Evolutionary conservation across 1,140 invertebrate species (phyloP).

Genomic region (Melipona quadrifasciata): DNA sequence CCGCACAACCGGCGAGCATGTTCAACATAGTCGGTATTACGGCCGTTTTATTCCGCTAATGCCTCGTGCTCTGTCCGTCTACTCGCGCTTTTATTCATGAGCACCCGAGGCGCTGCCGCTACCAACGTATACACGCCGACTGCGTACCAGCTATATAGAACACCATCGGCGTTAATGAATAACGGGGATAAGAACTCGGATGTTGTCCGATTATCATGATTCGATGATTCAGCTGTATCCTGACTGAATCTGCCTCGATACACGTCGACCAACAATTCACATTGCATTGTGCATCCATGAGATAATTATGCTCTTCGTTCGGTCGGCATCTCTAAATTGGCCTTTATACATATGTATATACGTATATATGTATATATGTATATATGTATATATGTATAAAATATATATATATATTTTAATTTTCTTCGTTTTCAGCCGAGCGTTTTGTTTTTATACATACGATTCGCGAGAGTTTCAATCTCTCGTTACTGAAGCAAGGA

Average conservation of each 20-base stretch:
- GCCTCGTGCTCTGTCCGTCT: constrained; percentile 58
- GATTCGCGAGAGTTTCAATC: no score
- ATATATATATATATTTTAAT: no score
- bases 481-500: no score
- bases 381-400: no score
- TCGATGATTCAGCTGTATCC: background rate
- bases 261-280: background rate
- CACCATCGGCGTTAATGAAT: constrained; percentile 52
- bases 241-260: background rate
- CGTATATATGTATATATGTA: no score
- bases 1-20: constrained; percentile 59
- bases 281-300: background rate
- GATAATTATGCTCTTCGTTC: background rate
- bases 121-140: constrained; percentile 1
- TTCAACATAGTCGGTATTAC: constrained; percentile 67
- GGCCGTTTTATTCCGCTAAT: constrained; percentile 66
- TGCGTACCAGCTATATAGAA: constrained; percentile 26
- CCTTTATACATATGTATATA: no score
- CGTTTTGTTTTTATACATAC: no score
- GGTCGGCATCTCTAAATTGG: background rate
- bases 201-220: constrained; percentile 9
- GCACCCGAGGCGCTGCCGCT: constrained; percentile 39
- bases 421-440: no score
- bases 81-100: constrained; percentile 66
- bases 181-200: constrained; percentile 8